phyloP scores from a whole-genome alignment of 2,113 vertebrate species.

The Nansenia antarctica region DNA sequence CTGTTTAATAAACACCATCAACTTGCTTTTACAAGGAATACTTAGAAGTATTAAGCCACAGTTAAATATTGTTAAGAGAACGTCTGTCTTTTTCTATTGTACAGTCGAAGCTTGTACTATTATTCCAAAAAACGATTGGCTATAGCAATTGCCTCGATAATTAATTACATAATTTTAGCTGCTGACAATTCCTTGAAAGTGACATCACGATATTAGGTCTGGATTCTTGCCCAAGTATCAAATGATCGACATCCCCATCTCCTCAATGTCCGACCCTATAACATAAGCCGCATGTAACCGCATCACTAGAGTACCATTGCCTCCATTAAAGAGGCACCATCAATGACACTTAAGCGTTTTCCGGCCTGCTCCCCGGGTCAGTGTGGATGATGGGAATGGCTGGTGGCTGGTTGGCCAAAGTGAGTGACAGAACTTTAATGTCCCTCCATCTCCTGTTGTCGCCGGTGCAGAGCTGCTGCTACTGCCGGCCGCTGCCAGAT shows the following conservation, averaged over 20 bases:
- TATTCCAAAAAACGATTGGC: not conserved
- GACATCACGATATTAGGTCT: not conserved
- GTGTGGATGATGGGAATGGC: conserved; percentile 44
- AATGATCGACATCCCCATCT: too few species aligned
- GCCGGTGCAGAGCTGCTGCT: conserved; percentile 52
- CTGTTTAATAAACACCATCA: conserved; percentile 55
- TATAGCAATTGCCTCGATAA: not conserved
- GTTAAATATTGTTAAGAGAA: not conserved
- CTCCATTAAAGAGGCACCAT: conserved; percentile 37
- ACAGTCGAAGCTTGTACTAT: not conserved
- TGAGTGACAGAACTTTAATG: conserved; percentile 70
- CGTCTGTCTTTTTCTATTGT: conserved; percentile 3
- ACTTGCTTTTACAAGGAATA: conserved; percentile 39
- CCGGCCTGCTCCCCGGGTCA: conserved; percentile 42
- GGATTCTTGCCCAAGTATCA: too few species aligned
- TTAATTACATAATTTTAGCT: not conserved
- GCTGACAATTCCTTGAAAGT: not conserved
- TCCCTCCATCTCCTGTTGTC: conserved; percentile 63
- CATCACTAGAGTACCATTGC: not conserved
- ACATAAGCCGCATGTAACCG: not conserved
- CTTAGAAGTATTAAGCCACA: conserved; percentile 24
- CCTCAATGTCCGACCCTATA: not conserved
- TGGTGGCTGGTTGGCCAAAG: conserved; percentile 40
- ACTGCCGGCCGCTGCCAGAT: conserved; percentile 52
- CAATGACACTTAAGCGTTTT: conserved; percentile 54